These are phyloP conservation scores for Polydrusus tereticollis DNA, from an alignment of 2,888 invertebrate genomes.

Conservation along the genomic window DNA sequence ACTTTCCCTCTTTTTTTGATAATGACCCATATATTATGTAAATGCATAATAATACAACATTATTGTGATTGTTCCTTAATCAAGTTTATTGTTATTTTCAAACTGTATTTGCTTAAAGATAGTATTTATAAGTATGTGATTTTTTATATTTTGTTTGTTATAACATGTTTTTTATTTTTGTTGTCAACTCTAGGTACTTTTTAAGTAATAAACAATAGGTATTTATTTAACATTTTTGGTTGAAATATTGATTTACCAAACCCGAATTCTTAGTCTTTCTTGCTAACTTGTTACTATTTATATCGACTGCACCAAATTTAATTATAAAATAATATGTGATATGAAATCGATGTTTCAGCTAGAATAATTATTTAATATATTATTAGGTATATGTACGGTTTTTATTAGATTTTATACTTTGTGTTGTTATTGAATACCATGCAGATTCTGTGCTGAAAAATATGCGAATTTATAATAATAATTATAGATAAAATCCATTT, in stretches of 20 bases:
- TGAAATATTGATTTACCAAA: not conserved
- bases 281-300: too few species aligned
- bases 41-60: not conserved
- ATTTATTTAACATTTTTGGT: not conserved
- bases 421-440: too few species aligned
- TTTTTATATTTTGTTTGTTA: not conserved
- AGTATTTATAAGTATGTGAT: not conserved
- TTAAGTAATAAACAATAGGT: not conserved
- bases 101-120: not conserved
- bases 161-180: not conserved
- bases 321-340: conserved; percentile 23
- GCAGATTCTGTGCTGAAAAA: too few species aligned
- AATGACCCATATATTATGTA: too few species aligned
- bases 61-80: not conserved
- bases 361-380: not conserved
- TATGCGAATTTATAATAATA: too few species aligned
- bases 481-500: too few species aligned
- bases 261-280: conserved; percentile 7
- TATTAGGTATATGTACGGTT: too few species aligned
- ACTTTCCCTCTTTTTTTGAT: too few species aligned
- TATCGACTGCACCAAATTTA: too few species aligned
- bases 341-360: conserved; percentile 12
- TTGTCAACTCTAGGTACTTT: not conserved
- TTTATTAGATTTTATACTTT: too few species aligned
- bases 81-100: not conserved